These are phyloP conservation scores for Hydrotaea cyrtoneurina DNA, from an alignment of 2,888 invertebrate species.

Conservation along the genomic window DNA sequence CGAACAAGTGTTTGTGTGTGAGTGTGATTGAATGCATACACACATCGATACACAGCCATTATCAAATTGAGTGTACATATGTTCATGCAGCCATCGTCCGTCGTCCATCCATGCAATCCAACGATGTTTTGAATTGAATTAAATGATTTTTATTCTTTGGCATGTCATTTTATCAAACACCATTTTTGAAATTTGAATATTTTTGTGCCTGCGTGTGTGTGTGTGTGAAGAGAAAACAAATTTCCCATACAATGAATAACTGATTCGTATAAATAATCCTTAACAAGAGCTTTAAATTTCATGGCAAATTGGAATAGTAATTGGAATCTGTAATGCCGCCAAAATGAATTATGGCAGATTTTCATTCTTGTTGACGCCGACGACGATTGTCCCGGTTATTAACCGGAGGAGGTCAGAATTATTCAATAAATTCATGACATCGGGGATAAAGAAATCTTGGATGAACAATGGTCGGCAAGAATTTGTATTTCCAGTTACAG, in stretches of 20 bases:
- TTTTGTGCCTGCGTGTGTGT: conserved; percentile 1
- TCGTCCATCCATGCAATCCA: background rate
- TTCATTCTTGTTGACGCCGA: no score
- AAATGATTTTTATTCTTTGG: conserved; percentile 40
- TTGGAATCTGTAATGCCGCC: no score
- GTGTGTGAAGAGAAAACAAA: conserved; percentile 23
- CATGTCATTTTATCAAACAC: conserved; percentile 38
- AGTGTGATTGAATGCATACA: background rate
- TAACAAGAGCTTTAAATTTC: conserved; percentile 20
- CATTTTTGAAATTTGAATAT: conserved; percentile 23
- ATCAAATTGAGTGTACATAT: background rate
- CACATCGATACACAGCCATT: background rate
- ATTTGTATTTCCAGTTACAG: no score
- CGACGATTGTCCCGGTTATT: no score
- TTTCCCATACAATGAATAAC: conserved; percentile 29
- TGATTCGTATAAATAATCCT: conserved; percentile 36
- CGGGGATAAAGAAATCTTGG: no score
- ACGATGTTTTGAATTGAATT: conserved; percentile 40
- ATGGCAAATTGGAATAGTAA: background rate
- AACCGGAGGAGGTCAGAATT: no score
- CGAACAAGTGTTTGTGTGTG: background rate
- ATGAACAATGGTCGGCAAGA: no score
- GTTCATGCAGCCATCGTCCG: background rate
- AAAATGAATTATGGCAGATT: no score
- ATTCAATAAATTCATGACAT: no score